Evolutionary conservation across 1,140 invertebrate genomes (phyloP), one percentile per base, ranked within the genome.

Genomic region (Neodiprion virginianus): DNA sequence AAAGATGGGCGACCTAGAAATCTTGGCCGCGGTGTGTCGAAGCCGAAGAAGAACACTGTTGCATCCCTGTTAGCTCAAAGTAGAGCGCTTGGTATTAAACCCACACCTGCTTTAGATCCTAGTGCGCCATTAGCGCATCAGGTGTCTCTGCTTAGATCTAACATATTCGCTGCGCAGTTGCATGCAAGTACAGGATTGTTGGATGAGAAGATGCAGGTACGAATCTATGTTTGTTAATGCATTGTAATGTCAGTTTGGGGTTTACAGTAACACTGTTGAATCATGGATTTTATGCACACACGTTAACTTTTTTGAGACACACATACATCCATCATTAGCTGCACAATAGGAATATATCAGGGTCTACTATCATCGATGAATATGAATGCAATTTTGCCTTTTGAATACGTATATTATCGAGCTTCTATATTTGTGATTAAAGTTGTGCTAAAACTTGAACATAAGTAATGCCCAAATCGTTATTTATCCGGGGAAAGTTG

Each of bases 21-120:
- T 86, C 89, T 96, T 9, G 95, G 95, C 9, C 90, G 95, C 4
- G 95, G 95, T 1, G 94, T 96, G 5, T 96, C 94, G 77, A 96
- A 96, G 83, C 95, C 95, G 47, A 96, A 96, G 90, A 97, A 97
- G 88, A 96, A 96, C 82, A 97, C 96, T 0, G 96, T 97, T 0
- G 96, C 96, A 0, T 96, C 95, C 28, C 86, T 97, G 48, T 86
- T 97, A 28, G 95, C 95, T 0, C 95, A 96, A 87, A 95, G 94
- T 79, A 89, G 95, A 78, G 95, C 94, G 1, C 89, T 96, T 21
- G 94, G 95, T 1, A 91, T 92, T 66, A 92, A 92, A 82, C 91
- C 91, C 14, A 89, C 90, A n/a, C 90, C 89, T 21, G 86, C 89
- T 17, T 82, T 91, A 72, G 90, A 91, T 78, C 90, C 90, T 7